These are phyloP conservation scores for Notodonta dromedarius DNA, from an alignment of 2,888 invertebrate genomes.

Conservation along the genomic window DNA sequence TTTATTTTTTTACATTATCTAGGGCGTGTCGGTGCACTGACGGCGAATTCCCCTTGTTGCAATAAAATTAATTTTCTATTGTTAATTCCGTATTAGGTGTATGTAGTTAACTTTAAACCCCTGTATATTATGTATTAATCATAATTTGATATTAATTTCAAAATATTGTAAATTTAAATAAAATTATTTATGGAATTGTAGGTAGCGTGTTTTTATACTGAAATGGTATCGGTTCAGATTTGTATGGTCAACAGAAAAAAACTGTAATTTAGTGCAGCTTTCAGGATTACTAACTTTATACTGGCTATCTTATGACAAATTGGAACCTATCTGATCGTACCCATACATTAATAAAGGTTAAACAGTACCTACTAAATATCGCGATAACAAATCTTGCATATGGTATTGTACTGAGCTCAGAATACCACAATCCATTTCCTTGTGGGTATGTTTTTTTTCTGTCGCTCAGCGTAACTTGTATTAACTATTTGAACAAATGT, in stretches of 20 bases:
- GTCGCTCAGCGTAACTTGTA: too few species aligned
- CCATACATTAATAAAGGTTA: too few species aligned
- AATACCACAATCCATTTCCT: too few species aligned
- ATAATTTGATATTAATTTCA: conserved; percentile 57
- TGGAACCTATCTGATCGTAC: too few species aligned
- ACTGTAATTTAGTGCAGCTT: too few species aligned
- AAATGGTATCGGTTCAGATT: conserved; percentile 45
- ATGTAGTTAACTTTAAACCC: conserved; percentile 57
- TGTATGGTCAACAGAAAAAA: neutral
- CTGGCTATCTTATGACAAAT: too few species aligned
- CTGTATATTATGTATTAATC: conserved; percentile 58
- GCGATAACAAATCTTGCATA: too few species aligned
- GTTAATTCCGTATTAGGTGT: conserved; percentile 66
- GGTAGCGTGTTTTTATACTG: conserved; percentile 63
- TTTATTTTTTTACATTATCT: conserved; percentile 40
- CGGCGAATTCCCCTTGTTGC: conserved; percentile 26
- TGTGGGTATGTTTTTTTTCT: too few species aligned
- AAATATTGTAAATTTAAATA: conserved; percentile 66
- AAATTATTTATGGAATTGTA: conserved; percentile 71
- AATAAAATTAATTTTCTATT: conserved; percentile 49
- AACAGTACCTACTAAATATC: too few species aligned
- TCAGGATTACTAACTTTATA: too few species aligned
- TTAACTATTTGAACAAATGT: too few species aligned
- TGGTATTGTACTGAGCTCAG: too few species aligned
- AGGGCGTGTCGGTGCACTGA: conserved; percentile 37